Conservation (phyloP, 2,797 vertebrate species). For the Discoglossus pictus region DNA sequence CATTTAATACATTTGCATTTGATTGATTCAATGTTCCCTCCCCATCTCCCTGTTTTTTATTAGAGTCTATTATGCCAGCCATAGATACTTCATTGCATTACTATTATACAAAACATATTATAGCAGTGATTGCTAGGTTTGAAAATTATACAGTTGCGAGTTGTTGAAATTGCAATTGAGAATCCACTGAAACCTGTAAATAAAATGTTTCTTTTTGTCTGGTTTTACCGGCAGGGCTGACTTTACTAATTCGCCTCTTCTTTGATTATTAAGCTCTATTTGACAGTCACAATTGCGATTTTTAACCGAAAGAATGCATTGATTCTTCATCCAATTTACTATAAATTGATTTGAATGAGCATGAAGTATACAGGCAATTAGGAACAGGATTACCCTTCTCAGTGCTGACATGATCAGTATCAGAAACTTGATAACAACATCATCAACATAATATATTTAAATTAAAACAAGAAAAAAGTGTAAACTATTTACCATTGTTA, state of each 20-base stretch:
- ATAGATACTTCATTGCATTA: not conserved
- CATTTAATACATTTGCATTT: no score
- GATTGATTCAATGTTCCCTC: no score
- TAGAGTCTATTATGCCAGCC: not conserved
- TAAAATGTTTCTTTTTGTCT: not conserved
- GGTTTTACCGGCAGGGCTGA: not conserved
- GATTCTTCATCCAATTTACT: constrained; percentile 29
- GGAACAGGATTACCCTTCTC: constrained; percentile 7
- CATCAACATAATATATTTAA: constrained; percentile 32
- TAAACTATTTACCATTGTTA: no score
- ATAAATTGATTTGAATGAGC: constrained; percentile 42
- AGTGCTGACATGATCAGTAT: constrained; percentile 22
- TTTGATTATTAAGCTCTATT: constrained; percentile 12
- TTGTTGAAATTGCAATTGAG: not conserved
- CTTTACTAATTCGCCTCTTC: not conserved
- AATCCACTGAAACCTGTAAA: not conserved
- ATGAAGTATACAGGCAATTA: constrained; percentile 39
- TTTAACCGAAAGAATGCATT: constrained; percentile 12
- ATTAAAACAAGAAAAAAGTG: not conserved
- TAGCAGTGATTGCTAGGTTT: not conserved
- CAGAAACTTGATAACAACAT: constrained; percentile 19
- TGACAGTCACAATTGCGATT: constrained; percentile 12
- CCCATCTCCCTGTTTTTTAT: no score
- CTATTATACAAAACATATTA: not conserved
- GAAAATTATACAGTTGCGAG: not conserved